Evolutionary conservation across 2,797 vertebrate genomes (phyloP).

Genomic region (Bovichtus variegatus): DNA sequence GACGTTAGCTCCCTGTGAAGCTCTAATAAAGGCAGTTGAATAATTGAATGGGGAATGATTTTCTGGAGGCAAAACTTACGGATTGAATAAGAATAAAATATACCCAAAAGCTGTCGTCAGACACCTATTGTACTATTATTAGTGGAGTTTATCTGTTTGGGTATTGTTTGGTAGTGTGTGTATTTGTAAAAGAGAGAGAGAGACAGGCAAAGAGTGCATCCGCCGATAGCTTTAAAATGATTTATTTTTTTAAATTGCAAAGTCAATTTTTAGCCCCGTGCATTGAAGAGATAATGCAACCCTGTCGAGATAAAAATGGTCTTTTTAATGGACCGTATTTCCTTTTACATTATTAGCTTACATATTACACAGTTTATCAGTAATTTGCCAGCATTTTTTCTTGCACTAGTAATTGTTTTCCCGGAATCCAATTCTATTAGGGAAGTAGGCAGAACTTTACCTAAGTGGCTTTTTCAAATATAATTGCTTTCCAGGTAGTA

Average conservation of each 20-base stretch:
- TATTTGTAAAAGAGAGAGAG: neutral
- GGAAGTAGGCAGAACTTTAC: constrained; percentile 36
- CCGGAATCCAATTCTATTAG: constrained; percentile 41
- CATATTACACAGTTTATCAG: constrained; percentile 48
- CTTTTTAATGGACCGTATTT: constrained; percentile 31
- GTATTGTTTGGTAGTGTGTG: neutral
- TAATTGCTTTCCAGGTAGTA: constrained; percentile 60
- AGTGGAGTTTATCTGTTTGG: neutral
- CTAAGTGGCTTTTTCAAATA: constrained; percentile 45
- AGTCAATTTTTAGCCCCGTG: neutral
- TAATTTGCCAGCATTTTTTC: constrained; percentile 52
- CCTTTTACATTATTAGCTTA: constrained; percentile 43
- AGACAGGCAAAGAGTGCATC: too few species aligned
- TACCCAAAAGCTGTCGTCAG: neutral
- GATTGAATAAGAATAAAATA: constrained; percentile 6
- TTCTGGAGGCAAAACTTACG: constrained; percentile 1
- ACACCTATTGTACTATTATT: neutral
- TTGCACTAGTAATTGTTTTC: constrained; percentile 53
- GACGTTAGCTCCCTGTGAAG: constrained; percentile 18
- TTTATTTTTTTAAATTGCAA: constrained; percentile 20
- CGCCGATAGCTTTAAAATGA: neutral
- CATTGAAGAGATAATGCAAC: constrained; percentile 16
- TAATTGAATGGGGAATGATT: constrained; percentile 34
- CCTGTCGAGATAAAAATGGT: neutral
- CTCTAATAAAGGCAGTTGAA: constrained; percentile 18